Percentiles rank a stretch among this genome's conserved stretches.
Evolutionary conservation across 2,113 vertebrate species (phyloP).

Genomic region (Urocitellus parryii): DNA sequence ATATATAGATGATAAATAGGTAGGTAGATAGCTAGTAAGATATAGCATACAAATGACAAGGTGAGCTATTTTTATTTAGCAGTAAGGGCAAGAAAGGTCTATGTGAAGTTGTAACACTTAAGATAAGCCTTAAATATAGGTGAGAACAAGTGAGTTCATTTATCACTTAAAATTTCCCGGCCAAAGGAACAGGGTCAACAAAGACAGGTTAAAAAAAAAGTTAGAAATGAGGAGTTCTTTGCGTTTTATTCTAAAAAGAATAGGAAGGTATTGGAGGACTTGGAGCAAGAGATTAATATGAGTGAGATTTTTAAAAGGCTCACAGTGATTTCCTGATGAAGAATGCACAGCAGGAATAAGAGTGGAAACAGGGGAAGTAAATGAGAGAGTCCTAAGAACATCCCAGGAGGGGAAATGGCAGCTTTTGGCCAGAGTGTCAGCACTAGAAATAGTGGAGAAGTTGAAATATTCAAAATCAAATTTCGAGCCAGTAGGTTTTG

Average conservation of each 20-base stretch:
- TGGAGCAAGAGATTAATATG: not conserved
- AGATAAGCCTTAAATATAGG: not conserved
- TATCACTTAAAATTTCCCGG: not conserved
- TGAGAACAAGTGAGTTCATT: not conserved
- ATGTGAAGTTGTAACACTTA: conserved; percentile 15
- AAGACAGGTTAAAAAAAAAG: not conserved
- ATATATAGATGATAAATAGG: not conserved
- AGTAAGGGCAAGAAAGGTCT: not conserved
- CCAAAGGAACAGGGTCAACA: not conserved
- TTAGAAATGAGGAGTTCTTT: not conserved
- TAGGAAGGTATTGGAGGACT: not conserved
- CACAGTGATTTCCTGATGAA: not conserved
- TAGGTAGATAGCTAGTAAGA: not conserved
- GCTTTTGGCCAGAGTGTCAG: not conserved
- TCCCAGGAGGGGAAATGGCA: not conserved
- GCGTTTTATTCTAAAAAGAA: not conserved
- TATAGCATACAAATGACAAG: not conserved
- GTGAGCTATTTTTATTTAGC: not conserved
- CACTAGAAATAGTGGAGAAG: not conserved
- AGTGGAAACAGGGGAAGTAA: not conserved
- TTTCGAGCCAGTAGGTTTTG: not conserved
- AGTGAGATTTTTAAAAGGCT: not conserved
- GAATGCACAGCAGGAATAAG: not conserved
- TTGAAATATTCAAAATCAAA: not conserved
- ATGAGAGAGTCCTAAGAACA: not conserved